Conservation (phyloP, 2,888 invertebrate species). For the Seira ritae region DNA sequence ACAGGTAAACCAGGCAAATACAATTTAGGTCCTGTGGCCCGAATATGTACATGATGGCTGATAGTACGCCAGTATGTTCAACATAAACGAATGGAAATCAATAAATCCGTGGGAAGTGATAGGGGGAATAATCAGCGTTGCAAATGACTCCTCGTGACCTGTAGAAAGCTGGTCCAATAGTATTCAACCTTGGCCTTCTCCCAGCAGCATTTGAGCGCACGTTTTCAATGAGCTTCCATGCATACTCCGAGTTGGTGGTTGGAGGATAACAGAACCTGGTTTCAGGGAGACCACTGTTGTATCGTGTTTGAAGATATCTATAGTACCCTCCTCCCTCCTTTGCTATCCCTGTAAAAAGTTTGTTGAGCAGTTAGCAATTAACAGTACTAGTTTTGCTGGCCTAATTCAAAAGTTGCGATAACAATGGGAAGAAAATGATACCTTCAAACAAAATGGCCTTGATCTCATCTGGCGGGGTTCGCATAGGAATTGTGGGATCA, state of each 20-base stretch:
- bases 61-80: too few species aligned
- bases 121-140: conserved; percentile 68
- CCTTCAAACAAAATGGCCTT: conserved; percentile 68
- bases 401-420: too few species aligned
- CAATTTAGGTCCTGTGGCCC: too few species aligned
- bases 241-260: conserved; percentile 70
- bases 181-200: conserved; percentile 50
- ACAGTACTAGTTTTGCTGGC: too few species aligned
- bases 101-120: conserved; percentile 66
- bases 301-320: conserved; percentile 66
- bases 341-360: conserved; percentile 54
- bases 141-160: conserved; percentile 66
- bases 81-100: too few species aligned
- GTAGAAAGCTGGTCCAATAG: conserved; percentile 69
- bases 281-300: conserved; percentile 64
- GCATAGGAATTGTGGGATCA: conserved; percentile 70
- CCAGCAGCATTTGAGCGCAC: conserved; percentile 38
- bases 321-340: conserved; percentile 68
- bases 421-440: too few species aligned
- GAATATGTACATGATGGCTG: too few species aligned
- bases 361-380: too few species aligned
- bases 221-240: conserved; percentile 68
- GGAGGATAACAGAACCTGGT: conserved; percentile 69
- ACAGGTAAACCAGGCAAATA: too few species aligned
- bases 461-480: conserved; percentile 64